phyloP scores from a whole-genome alignment of 2,888 invertebrate genomes.

The Drosophila ezoana region DNA sequence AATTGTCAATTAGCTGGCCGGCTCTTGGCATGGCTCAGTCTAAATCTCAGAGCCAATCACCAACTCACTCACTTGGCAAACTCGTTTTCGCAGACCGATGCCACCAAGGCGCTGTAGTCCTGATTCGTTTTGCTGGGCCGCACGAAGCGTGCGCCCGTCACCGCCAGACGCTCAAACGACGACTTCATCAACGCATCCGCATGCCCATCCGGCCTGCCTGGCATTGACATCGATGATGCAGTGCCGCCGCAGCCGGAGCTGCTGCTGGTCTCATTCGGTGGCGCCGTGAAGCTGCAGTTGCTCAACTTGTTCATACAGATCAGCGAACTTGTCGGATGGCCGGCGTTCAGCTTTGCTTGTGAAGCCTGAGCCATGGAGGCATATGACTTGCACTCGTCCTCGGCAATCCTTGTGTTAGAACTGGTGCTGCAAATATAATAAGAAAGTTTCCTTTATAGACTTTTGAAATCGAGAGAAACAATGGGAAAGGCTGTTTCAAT shows the following conservation, averaged over 20 bases:
- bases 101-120: slow-evolving; percentile 82
- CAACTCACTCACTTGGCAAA: slow-evolving; percentile 78
- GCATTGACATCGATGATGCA: slow-evolving; percentile 47
- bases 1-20: slow-evolving; percentile 71
- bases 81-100: slow-evolving; percentile 80
- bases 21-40: slow-evolving; percentile 37
- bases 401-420: slow-evolving; percentile 25
- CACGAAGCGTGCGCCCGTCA: slow-evolving; percentile 46
- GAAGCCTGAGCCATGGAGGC: slow-evolving; percentile 42
- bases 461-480: not conserved
- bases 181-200: slow-evolving; percentile 78
- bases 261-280: slow-evolving; percentile 61
- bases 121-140: slow-evolving; percentile 77
- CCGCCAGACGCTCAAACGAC: slow-evolving; percentile 75
- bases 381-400: slow-evolving; percentile 49
- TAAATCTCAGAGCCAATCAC: slow-evolving; percentile 17
- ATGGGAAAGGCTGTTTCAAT: too few species aligned
- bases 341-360: slow-evolving; percentile 5
- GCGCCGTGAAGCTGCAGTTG: slow-evolving; percentile 44
- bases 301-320: slow-evolving; percentile 43
- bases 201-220: slow-evolving; percentile 54
- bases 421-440: slow-evolving; percentile 35
- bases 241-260: slow-evolving; percentile 70
- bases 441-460: not conserved
- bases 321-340: slow-evolving; percentile 31